phyloP scores from a whole-genome alignment of 2,888 invertebrate species.

The Spialia ferax region DNA sequence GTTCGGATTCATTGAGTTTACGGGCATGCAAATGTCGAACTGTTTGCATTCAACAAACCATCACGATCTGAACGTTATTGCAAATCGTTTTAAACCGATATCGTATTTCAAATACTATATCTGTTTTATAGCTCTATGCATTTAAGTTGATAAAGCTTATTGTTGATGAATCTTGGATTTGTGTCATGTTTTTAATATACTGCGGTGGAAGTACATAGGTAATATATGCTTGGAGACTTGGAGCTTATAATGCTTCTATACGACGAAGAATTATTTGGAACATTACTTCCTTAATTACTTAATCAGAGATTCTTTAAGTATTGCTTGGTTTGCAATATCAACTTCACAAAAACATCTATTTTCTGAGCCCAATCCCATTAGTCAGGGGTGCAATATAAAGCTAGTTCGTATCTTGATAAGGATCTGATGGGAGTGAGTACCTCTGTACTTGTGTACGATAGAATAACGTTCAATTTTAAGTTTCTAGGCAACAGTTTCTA shows the following conservation, averaged over 20 bases:
- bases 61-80: slow-evolving; percentile 27
- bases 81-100: slow-evolving; percentile 21
- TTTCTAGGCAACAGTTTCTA: no score
- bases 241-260: no score
- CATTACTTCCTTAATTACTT: no score
- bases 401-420: slow-evolving; percentile 43
- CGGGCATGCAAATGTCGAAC: slow-evolving; percentile 19
- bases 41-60: slow-evolving; percentile 14
- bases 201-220: no score
- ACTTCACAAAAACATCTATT: slow-evolving; percentile 65
- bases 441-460: no score
- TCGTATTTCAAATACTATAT: neutral
- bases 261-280: no score
- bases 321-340: no score
- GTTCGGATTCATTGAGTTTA: slow-evolving; percentile 16
- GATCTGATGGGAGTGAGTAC: no score
- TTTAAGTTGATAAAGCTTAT: no score
- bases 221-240: no score
- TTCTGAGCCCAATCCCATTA: slow-evolving; percentile 55
- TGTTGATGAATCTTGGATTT: no score
- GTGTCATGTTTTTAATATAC: neutral
- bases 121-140: neutral
- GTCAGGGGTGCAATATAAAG: slow-evolving; percentile 72
- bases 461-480: neutral
- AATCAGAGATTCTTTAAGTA: no score